phyloP scores from a whole-genome alignment of 92 coral and sea anemone species.

The Zoanthus gigantus region DNA sequence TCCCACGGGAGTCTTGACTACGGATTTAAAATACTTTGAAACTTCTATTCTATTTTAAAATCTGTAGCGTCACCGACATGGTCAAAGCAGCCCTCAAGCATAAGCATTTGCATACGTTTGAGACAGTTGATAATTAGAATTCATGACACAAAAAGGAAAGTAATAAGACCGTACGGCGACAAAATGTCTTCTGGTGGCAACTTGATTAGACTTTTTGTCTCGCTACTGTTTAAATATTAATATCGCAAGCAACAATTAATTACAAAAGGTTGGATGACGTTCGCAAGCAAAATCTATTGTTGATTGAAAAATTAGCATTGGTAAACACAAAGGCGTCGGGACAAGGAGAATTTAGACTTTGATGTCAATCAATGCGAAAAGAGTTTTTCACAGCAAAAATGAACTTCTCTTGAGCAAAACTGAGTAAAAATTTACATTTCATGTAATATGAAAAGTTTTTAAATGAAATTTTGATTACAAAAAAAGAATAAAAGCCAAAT shows the following conservation, averaged over 20 bases:
- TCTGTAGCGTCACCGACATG: not conserved
- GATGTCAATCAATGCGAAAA: conserved; percentile 49
- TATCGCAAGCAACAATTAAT: conserved; percentile 18
- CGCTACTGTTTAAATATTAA: conserved; percentile 69
- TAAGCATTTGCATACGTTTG: conserved; percentile 72
- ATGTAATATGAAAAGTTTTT: too few relatives aligned
- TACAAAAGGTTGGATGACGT: conserved; percentile 29
- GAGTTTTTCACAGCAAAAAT: not conserved
- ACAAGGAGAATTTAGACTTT: conserved; percentile 84
- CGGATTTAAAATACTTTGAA: too few relatives aligned
- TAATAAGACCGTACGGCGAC: conserved; percentile 52
- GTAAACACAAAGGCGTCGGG: conserved; percentile 57
- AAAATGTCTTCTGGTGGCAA: conserved; percentile 49
- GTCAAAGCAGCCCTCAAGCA: conserved; percentile 50
- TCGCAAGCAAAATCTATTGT: conserved; percentile 48
- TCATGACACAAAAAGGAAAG: conserved; percentile 56
- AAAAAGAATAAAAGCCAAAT: too few relatives aligned
- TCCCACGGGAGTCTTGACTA: too few relatives aligned
- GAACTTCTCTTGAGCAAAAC: not conserved
- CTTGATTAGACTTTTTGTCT: conserved; percentile 35
- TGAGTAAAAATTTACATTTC: not conserved
- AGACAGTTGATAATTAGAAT: conserved; percentile 78
- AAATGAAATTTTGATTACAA: too few relatives aligned
- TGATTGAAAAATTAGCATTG: conserved; percentile 53
- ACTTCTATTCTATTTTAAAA: not conserved